phyloP scores from a whole-genome alignment of 1,140 invertebrate genomes.

The Saccostrea glomerata region DNA sequence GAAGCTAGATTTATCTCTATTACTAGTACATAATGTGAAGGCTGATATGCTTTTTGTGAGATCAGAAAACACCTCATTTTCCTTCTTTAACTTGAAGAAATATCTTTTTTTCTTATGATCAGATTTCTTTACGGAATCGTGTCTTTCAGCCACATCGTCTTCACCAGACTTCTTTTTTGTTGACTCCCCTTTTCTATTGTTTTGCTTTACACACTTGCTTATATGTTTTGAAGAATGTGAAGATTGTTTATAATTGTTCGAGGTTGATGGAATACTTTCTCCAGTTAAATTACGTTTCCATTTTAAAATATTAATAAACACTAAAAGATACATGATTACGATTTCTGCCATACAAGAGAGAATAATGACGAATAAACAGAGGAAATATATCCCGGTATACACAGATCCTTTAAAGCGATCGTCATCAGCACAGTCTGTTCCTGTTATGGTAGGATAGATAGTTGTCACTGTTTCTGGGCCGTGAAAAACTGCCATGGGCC shows the following conservation, averaged over 20 bases:
- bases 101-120: not conserved
- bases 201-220: not conserved
- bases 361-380: not conserved
- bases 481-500: conserved; percentile 34
- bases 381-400: not conserved
- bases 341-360: not conserved
- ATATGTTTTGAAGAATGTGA: not conserved
- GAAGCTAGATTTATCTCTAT: not conserved
- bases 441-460: not conserved
- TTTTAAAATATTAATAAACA: conserved; percentile 1
- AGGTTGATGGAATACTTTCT: not conserved
- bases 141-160: too few species aligned
- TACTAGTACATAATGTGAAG: not conserved
- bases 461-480: conserved; percentile 6
- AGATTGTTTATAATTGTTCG: not conserved
- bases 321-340: not conserved
- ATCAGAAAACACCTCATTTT: not conserved
- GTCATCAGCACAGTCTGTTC: conserved; percentile 37
- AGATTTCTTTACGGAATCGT: not conserved
- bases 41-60: not conserved
- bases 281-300: conserved; percentile 33
- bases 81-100: not conserved
- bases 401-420: conserved; percentile 4
- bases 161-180: not conserved
- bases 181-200: not conserved